These are phyloP conservation scores for Merops nubicus DNA, from an alignment of 2,113 vertebrate genomes.

Conservation along the genomic window DNA sequence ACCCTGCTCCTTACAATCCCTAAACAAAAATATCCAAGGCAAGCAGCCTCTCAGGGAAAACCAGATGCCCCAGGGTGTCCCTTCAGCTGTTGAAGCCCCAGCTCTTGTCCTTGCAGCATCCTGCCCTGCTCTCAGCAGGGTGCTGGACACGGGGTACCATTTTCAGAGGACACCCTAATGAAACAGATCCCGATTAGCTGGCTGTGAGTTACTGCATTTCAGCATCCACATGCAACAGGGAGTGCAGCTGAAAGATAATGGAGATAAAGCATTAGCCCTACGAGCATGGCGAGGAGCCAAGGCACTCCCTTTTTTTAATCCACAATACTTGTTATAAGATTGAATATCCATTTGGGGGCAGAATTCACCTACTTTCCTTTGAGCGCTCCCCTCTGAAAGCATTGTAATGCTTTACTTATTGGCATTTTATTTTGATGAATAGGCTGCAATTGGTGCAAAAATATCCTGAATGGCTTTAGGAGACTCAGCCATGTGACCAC, in stretches of 20 bases:
- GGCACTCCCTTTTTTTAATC: neutral
- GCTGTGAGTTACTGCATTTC: neutral
- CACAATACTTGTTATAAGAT: conserved; percentile 53
- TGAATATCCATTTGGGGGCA: conserved; percentile 73
- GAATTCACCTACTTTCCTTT: conserved; percentile 55
- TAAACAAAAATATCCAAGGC: neutral
- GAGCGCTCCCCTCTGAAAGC: conserved; percentile 20
- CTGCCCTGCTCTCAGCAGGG: neutral
- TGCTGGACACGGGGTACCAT: neutral
- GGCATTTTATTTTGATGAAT: conserved; percentile 62
- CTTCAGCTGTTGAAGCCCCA: neutral
- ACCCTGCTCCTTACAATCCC: neutral
- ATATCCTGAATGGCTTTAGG: conserved; percentile 21
- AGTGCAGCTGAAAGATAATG: neutral
- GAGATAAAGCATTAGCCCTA: conserved; percentile 32
- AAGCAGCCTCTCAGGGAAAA: neutral
- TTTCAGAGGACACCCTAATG: neutral
- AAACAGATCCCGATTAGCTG: neutral
- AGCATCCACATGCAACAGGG: neutral
- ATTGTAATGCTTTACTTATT: conserved; percentile 38
- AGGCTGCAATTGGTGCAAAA: conserved; percentile 46
- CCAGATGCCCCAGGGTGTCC: neutral
- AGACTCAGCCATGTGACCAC: neutral
- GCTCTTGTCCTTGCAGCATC: neutral
- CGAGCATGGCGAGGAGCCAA: conserved; percentile 30